phyloP scores from a whole-genome alignment of 1,140 invertebrate species.

The Tribolium madens region DNA sequence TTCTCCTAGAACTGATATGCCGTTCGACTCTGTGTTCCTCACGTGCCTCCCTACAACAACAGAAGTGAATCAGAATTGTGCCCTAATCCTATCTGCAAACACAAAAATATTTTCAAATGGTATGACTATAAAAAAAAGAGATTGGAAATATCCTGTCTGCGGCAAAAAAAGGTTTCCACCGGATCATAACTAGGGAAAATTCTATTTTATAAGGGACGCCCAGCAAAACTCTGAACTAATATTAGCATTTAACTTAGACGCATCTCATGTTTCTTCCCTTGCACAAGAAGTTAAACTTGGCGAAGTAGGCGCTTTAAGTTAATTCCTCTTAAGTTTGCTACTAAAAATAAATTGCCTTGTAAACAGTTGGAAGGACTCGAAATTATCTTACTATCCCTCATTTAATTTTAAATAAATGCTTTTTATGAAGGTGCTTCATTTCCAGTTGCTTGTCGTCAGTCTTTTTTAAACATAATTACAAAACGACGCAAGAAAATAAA shows the following conservation, averaged over 20 bases:
- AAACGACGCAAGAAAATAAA: not conserved
- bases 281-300: conserved; percentile 23
- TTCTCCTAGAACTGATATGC: conserved; percentile 62
- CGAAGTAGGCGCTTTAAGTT: conserved; percentile 22
- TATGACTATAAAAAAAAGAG: conserved; percentile 13
- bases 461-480: not conserved
- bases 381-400: conserved; percentile 24
- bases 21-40: conserved; percentile 62
- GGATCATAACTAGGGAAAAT: not conserved
- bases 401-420: conserved; percentile 29
- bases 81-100: not conserved
- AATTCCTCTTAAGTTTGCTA: conserved; percentile 27
- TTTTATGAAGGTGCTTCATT: conserved; percentile 3
- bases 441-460: not conserved
- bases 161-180: conserved; percentile 9
- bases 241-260: conserved; percentile 4
- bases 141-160: not conserved
- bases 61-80: conserved; percentile 38
- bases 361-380: conserved; percentile 11
- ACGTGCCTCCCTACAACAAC: conserved; percentile 55
- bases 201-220: conserved; percentile 2
- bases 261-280: conserved; percentile 19
- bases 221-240: conserved; percentile 16
- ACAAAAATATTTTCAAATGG: conserved; percentile 13
- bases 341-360: conserved; percentile 36